Evolutionary conservation across 2,113 vertebrate species (phyloP).

Genomic region (Colistium nudipinnis): DNA sequence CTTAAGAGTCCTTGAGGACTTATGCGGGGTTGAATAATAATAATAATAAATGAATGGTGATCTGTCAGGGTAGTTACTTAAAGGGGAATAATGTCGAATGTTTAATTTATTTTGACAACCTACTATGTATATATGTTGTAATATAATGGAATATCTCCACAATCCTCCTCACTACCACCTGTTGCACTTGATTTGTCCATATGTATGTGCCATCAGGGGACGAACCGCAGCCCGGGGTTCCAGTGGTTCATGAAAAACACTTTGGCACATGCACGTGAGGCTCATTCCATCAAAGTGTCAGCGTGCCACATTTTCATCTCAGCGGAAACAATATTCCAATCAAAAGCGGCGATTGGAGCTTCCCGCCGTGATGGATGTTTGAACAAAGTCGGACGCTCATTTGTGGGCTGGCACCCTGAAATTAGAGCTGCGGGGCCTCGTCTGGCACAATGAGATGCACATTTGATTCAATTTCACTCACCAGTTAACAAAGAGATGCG

Average conservation of each 20-base stretch:
- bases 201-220: background rate
- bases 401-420: constrained; percentile 44
- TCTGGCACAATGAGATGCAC: constrained; percentile 36
- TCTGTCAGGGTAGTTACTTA: background rate
- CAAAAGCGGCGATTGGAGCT: constrained; percentile 55
- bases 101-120: too few species aligned
- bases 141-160: too few species aligned
- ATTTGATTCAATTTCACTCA: constrained; percentile 55
- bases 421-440: constrained; percentile 27
- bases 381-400: constrained; percentile 54
- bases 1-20: constrained; percentile 2
- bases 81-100: background rate
- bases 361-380: constrained; percentile 45
- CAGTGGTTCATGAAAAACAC: constrained; percentile 22
- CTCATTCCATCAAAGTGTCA: constrained; percentile 35
- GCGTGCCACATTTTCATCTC: constrained; percentile 43
- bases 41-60: constrained; percentile 14
- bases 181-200: too few species aligned
- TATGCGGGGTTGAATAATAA: background rate
- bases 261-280: constrained; percentile 36
- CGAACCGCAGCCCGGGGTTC: background rate
- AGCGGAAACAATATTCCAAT: constrained; percentile 53
- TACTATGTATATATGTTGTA: too few species aligned
- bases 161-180: too few species aligned
- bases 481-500: constrained; percentile 12